These are phyloP conservation scores for Tinea trinotella DNA, from an alignment of 2,888 invertebrate species.

Conservation along the genomic window DNA sequence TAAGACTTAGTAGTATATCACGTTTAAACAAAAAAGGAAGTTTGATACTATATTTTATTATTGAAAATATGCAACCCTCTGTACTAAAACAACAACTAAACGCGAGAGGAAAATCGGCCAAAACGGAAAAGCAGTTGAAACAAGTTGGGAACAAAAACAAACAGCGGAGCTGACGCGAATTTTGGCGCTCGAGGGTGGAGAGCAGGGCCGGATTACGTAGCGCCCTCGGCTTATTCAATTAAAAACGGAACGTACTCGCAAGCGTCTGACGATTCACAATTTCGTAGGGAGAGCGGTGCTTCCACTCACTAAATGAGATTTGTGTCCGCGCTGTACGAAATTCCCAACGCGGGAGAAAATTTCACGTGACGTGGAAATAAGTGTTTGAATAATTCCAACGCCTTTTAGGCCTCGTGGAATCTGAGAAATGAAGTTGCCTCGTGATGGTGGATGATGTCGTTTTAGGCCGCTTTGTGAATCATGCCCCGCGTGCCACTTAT, in stretches of 20 bases:
- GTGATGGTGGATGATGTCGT: constrained; percentile 18
- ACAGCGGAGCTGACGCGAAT: constrained; percentile 36
- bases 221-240: constrained; percentile 57
- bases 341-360: constrained; percentile 21
- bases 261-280: constrained; percentile 38
- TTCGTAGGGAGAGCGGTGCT: constrained; percentile 31
- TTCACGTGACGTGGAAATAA: constrained; percentile 18
- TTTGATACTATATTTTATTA: not conserved
- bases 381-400: constrained; percentile 21
- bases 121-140: constrained; percentile 35
- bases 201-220: constrained; percentile 44
- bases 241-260: constrained; percentile 41
- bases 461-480: not conserved
- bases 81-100: constrained; percentile 22
- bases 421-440: not conserved
- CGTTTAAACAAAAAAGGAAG: too few relatives aligned
- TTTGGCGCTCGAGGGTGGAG: constrained; percentile 37
- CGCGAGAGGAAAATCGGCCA: constrained; percentile 26
- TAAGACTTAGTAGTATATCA: too few relatives aligned
- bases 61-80: not conserved
- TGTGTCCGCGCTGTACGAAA: constrained; percentile 26
- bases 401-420: constrained; percentile 17
- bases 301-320: constrained; percentile 35
- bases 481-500: not conserved
- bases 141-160: constrained; percentile 41